Conservation (phyloP, 2,888 invertebrate species). For the Perithous albicinctus region DNA sequence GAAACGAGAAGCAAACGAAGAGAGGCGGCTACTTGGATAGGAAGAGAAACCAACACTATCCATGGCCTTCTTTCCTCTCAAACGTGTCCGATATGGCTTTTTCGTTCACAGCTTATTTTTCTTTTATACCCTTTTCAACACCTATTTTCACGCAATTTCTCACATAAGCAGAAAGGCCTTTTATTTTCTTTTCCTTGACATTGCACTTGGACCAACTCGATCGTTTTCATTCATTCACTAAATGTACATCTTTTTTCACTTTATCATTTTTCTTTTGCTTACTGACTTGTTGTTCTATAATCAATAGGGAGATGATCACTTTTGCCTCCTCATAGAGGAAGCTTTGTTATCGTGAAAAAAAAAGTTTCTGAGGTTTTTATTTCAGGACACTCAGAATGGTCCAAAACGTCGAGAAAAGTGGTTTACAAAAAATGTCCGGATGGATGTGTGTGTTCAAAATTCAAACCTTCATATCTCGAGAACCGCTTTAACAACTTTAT, state of each 20-base stretch:
- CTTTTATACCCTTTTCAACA: slow-evolving; percentile 4
- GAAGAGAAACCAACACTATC: neutral
- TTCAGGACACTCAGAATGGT: no score
- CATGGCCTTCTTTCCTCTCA: neutral
- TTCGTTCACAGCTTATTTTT: slow-evolving; percentile 3
- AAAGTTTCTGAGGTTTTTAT: no score
- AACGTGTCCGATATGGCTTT: neutral
- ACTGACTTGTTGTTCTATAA: neutral
- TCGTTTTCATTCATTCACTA: slow-evolving; percentile 57
- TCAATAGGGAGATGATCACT: neutral
- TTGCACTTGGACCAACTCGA: slow-evolving; percentile 46
- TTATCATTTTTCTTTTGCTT: slow-evolving; percentile 14
- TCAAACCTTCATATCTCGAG: no score
- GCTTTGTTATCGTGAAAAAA: no score
- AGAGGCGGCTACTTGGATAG: neutral
- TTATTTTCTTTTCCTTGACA: slow-evolving; percentile 37
- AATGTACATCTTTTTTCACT: slow-evolving; percentile 46
- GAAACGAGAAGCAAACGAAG: neutral
- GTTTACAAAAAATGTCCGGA: no score
- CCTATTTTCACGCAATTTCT: slow-evolving; percentile 32
- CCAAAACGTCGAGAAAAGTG: no score
- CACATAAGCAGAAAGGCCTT: neutral
- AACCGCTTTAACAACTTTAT: no score
- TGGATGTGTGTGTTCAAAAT: no score
- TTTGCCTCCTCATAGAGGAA: no score